Conservation (phyloP, 2,797 vertebrate species). For the Lutjanus campechanus region DNA sequence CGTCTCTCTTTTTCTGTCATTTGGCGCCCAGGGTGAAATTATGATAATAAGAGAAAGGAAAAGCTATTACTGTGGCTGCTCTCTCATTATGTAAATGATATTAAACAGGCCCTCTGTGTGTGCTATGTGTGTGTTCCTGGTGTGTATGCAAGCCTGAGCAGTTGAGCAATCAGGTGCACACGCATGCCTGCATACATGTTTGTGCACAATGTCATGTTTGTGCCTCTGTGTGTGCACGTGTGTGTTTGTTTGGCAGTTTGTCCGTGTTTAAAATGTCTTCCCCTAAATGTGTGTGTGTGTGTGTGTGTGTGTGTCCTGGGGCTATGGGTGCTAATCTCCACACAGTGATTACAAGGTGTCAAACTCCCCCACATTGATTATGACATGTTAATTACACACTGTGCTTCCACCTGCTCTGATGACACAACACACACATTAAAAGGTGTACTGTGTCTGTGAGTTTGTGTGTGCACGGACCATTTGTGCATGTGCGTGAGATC, state of each 20-base stretch:
- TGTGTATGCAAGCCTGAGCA: conserved; percentile 55
- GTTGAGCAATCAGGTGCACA: conserved; percentile 49
- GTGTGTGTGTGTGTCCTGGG: conserved; percentile 87
- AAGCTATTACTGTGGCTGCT: conserved; percentile 98
- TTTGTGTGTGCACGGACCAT: background rate
- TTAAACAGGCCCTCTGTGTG: conserved; percentile 89
- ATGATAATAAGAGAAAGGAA: conserved; percentile 99
- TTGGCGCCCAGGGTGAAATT: conserved; percentile 98
- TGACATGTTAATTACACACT: conserved; percentile 99
- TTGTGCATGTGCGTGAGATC: background rate
- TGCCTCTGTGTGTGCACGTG: conserved; percentile 2
- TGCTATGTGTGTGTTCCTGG: conserved; percentile 56
- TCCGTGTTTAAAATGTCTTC: conserved; percentile 30
- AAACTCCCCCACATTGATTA: conserved; percentile 92
- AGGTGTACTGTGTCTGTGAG: conserved; percentile 13
- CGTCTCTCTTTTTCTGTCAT: conserved; percentile 83
- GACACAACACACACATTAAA: conserved; percentile 60
- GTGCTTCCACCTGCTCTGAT: conserved; percentile 95
- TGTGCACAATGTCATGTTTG: conserved; percentile 7
- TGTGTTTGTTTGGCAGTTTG: conserved; percentile 40
- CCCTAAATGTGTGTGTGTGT: conserved; percentile 63
- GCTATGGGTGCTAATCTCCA: conserved; percentile 96
- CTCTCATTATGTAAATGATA: conserved; percentile 99
- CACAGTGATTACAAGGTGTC: conserved; percentile 99
- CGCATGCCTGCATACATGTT: conserved; percentile 13